Conservation (phyloP, 1,140 invertebrate species). For the Sarcophaga bullata region DNA sequence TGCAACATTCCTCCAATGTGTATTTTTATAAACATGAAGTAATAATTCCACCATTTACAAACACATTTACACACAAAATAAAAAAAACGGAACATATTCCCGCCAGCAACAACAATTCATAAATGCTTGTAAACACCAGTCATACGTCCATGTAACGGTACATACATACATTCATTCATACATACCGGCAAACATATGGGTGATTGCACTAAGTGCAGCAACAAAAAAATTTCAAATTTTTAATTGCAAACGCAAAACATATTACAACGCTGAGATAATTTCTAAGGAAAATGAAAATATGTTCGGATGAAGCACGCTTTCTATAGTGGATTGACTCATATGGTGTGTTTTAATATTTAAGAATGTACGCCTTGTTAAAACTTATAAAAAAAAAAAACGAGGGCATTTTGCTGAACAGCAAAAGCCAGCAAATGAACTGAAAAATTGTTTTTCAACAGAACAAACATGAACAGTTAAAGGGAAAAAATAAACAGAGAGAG, state of each 20-base stretch:
- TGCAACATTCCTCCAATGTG: background rate
- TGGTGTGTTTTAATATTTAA: background rate
- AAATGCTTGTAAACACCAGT: background rate
- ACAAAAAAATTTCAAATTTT: too few species aligned
- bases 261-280: too few species aligned
- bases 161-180: background rate
- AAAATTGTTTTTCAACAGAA: conserved; percentile 43
- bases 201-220: too few species aligned
- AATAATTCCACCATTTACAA: background rate
- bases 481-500: background rate
- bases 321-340: too few species aligned
- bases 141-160: background rate
- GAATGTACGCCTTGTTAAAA: background rate
- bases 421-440: conserved; percentile 43
- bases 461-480: background rate
- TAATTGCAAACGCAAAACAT: too few species aligned
- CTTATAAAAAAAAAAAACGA: conserved; percentile 11
- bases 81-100: background rate
- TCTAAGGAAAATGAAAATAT: too few species aligned
- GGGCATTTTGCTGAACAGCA: background rate
- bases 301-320: too few species aligned
- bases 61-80: background rate
- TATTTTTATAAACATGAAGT: background rate
- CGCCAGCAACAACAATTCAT: background rate
- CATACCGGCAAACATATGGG: background rate